phyloP scores from a whole-genome alignment of 2,888 invertebrate species.

The Drosophila melanosoma region DNA sequence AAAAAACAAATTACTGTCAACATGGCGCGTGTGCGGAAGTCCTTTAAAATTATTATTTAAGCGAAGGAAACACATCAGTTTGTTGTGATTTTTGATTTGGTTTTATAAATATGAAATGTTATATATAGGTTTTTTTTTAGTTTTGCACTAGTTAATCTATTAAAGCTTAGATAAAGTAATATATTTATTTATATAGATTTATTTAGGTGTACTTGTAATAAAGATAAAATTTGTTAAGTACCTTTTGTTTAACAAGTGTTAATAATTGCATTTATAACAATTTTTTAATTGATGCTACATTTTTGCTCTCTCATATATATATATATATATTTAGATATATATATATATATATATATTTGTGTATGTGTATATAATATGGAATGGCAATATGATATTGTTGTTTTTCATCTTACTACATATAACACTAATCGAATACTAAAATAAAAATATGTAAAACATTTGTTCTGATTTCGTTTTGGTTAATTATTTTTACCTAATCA shows the following conservation, averaged over 20 bases:
- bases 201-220: slow-evolving; percentile 62
- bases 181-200: slow-evolving; percentile 39
- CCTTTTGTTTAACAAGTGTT: slow-evolving; percentile 76
- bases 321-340: no score
- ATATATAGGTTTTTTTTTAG: slow-evolving; percentile 14
- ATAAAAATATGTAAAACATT: slow-evolving; percentile 51
- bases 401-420: slow-evolving; percentile 31
- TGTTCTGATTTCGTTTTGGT: slow-evolving; percentile 32
- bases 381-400: slow-evolving; percentile 67
- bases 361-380: slow-evolving; percentile 68
- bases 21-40: slow-evolving; percentile 13
- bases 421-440: slow-evolving; percentile 67
- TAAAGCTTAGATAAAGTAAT: slow-evolving; percentile 77
- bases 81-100: slow-evolving; percentile 12
- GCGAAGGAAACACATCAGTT: slow-evolving; percentile 7
- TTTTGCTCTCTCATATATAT: slow-evolving; percentile 23
- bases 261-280: slow-evolving; percentile 53
- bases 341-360: slow-evolving; percentile 32
- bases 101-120: slow-evolving; percentile 38
- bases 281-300: slow-evolving; percentile 37
- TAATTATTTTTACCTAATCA: slow-evolving; percentile 37
- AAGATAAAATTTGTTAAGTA: slow-evolving; percentile 77
- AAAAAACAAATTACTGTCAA: slow-evolving; percentile 5
- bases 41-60: not conserved
- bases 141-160: slow-evolving; percentile 71